A percentile compares a stretch with the other conserved stretches of the same genome.
phyloP scores from a whole-genome alignment of 1,140 invertebrate genomes.

The Cotesia vestalis region DNA sequence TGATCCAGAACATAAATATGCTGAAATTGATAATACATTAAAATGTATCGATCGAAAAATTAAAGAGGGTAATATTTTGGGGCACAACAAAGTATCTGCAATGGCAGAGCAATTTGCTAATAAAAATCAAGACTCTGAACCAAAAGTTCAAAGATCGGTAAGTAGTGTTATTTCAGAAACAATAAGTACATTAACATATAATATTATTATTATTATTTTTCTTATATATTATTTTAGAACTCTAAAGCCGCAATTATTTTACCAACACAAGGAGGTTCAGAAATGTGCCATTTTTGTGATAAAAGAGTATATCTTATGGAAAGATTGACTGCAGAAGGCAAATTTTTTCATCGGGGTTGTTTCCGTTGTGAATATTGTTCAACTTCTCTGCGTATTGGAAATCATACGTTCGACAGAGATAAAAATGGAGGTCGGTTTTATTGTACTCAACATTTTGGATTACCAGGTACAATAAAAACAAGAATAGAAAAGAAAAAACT shows the following conservation, averaged over 20 bases:
- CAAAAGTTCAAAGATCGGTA: conserved; percentile 72
- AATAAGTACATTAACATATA: too few relatives aligned
- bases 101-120: conserved; percentile 82
- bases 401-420: conserved; percentile 80
- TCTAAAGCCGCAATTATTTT: conserved; percentile 69
- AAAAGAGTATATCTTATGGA: conserved; percentile 91
- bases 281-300: conserved; percentile 87
- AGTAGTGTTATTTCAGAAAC: conserved; percentile 52
- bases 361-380: conserved; percentile 82
- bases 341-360: conserved; percentile 87
- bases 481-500: conserved; percentile 58
- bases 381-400: conserved; percentile 73
- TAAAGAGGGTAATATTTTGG: conserved; percentile 79
- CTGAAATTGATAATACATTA: conserved; percentile 82
- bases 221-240: conserved; percentile 61
- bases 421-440: conserved; percentile 79
- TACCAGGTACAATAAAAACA: conserved; percentile 67
- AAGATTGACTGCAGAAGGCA: conserved; percentile 83
- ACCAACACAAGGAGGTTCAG: conserved; percentile 74
- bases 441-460: conserved; percentile 82
- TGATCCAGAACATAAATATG: conserved; percentile 71
- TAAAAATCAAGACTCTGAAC: conserved; percentile 71
- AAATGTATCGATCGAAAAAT: conserved; percentile 83
- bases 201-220: conserved; percentile 23
- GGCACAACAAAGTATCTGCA: conserved; percentile 86